A percentile compares a stretch with the other conserved stretches of the same genome.
These are phyloP conservation scores for Selene dorsalis DNA, from an alignment of 2,797 vertebrate genomes.

Conservation along the genomic window DNA sequence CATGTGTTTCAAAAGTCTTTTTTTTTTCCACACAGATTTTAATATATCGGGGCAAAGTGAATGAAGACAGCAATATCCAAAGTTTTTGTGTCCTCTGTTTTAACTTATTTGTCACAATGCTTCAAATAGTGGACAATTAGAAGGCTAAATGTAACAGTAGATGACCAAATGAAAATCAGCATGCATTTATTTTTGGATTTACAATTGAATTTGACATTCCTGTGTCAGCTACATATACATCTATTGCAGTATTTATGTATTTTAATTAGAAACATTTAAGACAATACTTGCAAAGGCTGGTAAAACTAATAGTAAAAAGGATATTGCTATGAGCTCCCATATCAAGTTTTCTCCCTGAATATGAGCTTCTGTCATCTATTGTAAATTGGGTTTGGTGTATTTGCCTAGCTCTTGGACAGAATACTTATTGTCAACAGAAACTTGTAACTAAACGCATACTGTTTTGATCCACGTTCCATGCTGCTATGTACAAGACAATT, in stretches of 20 bases:
- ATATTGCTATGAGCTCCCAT: background rate
- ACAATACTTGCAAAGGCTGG: background rate
- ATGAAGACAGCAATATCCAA: background rate
- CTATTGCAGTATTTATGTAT: too few species aligned
- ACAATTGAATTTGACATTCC: background rate
- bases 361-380: constrained; percentile 18
- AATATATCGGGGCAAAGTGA: background rate
- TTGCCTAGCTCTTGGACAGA: constrained; percentile 12
- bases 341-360: constrained; percentile 20
- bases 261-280: background rate
- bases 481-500: constrained; percentile 14
- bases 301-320: background rate
- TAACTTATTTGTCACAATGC: background rate
- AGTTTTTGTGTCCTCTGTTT: background rate
- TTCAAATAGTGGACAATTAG: background rate
- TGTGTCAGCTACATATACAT: background rate
- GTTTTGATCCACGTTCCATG: constrained; percentile 14
- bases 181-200: background rate
- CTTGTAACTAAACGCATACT: constrained; percentile 50
- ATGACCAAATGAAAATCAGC: background rate
- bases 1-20: background rate
- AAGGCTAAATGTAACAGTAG: background rate
- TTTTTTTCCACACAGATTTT: background rate
- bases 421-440: constrained; percentile 37
- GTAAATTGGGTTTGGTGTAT: constrained; percentile 21